Evolutionary conservation across 2,113 vertebrate genomes (phyloP).

Genomic region (Crotalus helleri): DNA sequence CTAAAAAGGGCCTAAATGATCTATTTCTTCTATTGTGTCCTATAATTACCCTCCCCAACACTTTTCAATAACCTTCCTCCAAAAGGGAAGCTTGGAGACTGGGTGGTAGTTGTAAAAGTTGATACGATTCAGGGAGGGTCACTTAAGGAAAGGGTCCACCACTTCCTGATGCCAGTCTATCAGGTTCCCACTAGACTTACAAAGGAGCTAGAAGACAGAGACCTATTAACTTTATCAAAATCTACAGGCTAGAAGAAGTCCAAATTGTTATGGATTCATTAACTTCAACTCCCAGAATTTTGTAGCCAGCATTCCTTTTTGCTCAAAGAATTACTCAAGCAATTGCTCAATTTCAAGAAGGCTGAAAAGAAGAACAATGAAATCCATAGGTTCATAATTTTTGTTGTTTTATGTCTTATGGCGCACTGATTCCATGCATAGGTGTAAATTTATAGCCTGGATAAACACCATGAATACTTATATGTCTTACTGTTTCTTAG

Average conservation of each 20-base stretch:
- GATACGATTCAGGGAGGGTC: background rate
- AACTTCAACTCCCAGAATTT: background rate
- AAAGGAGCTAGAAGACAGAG: background rate
- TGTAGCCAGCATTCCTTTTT: background rate
- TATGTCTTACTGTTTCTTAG: background rate
- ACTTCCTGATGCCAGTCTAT: background rate
- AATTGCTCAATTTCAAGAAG: background rate
- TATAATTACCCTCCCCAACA: background rate
- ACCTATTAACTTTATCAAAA: background rate
- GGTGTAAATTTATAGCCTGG: background rate
- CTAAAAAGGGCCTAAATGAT: background rate
- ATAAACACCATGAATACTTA: background rate
- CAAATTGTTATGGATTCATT: background rate
- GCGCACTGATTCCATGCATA: background rate
- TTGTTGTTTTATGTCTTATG: background rate
- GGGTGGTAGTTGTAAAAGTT: background rate
- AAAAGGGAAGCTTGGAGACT: background rate
- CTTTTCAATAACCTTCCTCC: background rate
- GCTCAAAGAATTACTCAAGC: background rate
- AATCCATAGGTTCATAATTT: background rate
- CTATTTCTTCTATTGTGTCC: background rate
- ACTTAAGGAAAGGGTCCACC: background rate
- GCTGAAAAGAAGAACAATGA: background rate
- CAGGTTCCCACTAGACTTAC: background rate
- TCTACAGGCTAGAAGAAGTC: background rate